A percentile compares a stretch with the other conserved stretches of the same genome.
Conservation (phyloP, 2,113 vertebrate species). For the Tetrao urogallus region DNA sequence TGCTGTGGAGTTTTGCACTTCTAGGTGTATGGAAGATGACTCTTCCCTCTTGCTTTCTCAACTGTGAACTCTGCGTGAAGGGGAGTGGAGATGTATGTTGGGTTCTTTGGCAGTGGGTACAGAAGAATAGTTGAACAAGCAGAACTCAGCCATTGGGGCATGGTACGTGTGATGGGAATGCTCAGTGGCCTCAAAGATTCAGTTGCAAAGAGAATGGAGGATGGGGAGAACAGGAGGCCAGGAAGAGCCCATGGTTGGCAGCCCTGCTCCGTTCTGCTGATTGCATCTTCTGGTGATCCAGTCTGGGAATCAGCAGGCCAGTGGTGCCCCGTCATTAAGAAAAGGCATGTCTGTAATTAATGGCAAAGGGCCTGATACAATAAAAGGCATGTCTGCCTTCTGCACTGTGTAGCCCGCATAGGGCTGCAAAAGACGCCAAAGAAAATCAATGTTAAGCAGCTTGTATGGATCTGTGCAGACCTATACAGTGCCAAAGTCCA, state of each 20-base stretch:
- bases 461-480: slow-evolving; percentile 66
- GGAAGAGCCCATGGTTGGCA: background rate
- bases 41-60: background rate
- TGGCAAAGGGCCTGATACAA: slow-evolving; percentile 56
- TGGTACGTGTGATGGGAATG: background rate
- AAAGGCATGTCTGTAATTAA: slow-evolving; percentile 62
- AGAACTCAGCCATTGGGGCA: background rate
- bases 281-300: slow-evolving; percentile 26
- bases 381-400: slow-evolving; percentile 63
- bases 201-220: background rate
- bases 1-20: background rate
- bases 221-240: background rate
- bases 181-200: background rate
- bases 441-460: slow-evolving; percentile 73
- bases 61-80: background rate
- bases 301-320: background rate
- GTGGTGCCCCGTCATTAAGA: slow-evolving; percentile 48
- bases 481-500: slow-evolving; percentile 65
- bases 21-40: slow-evolving; percentile 1
- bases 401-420: background rate
- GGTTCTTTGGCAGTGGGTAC: background rate
- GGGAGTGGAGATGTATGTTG: background rate
- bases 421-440: slow-evolving; percentile 59
- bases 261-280: background rate
- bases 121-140: background rate